A percentile compares a stretch with the other conserved stretches of the same genome.
Evolutionary conservation across 2,113 vertebrate genomes (phyloP).

Genomic region (Chloroceryle aenea): DNA sequence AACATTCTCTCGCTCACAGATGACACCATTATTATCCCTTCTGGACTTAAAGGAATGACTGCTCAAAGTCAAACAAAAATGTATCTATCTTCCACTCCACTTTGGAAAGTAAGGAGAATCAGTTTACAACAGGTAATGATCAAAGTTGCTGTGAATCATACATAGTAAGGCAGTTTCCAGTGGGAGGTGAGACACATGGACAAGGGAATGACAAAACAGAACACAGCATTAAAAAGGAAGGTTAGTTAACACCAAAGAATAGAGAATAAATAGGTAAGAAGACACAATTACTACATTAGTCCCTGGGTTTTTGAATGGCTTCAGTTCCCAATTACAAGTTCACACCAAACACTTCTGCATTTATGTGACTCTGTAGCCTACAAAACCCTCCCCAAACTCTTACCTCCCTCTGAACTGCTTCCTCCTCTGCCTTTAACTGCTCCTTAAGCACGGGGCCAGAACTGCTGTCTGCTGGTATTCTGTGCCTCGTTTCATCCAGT

Average conservation of each 20-base stretch:
- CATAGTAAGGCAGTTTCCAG: not conserved
- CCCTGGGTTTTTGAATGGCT: not conserved
- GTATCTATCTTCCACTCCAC: not conserved
- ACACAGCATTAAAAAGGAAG: not conserved
- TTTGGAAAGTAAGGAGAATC: not conserved
- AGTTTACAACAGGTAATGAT: not conserved
- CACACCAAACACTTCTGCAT: not conserved
- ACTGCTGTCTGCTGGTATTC: slow-evolving; percentile 58
- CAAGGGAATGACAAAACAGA: not conserved
- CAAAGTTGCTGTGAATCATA: not conserved
- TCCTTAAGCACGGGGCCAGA: slow-evolving; percentile 71
- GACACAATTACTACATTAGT: not conserved
- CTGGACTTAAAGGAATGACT: not conserved
- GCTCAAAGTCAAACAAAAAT: not conserved
- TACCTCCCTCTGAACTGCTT: slow-evolving; percentile 82
- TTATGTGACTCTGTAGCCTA: fast-evolving
- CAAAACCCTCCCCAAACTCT: not conserved
- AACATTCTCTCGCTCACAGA: not conserved
- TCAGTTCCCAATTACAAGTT: not conserved
- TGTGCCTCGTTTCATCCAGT: slow-evolving; percentile 81
- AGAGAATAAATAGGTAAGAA: not conserved
- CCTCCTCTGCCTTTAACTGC: slow-evolving; percentile 76
- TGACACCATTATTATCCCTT: not conserved
- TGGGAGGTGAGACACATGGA: not conserved
- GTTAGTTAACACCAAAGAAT: not conserved